Evolutionary conservation across 1,140 invertebrate genomes (phyloP).

Genomic region (Ylistrum balloti): DNA sequence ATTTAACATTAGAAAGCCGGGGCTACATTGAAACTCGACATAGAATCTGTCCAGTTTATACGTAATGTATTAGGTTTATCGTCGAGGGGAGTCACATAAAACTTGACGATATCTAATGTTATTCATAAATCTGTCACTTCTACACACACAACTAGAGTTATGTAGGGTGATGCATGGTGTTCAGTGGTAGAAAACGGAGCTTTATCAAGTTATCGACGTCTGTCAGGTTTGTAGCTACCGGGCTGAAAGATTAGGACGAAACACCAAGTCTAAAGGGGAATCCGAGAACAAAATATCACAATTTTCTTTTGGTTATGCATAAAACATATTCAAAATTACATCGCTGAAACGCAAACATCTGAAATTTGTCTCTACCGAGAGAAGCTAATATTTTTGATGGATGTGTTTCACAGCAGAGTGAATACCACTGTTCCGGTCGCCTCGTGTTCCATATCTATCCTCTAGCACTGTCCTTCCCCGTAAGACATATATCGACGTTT

Average conservation of each 20-base stretch:
- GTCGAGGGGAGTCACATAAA: conserved; percentile 14
- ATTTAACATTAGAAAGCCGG: not conserved
- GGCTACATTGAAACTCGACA: not conserved
- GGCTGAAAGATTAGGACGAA: not conserved
- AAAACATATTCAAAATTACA: not conserved
- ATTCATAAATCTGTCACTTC: conserved; percentile 2
- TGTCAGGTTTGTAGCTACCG: not conserved
- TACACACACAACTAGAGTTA: not conserved
- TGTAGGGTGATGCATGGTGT: not conserved
- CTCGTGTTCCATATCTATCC: not conserved
- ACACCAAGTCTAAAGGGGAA: too few relatives aligned
- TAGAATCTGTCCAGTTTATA: not conserved
- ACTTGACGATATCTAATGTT: not conserved
- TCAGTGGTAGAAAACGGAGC: not conserved
- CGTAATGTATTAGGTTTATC: conserved; percentile 1
- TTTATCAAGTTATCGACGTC: conserved; percentile 23
- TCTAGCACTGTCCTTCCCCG: not conserved
- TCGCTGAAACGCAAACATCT: not conserved
- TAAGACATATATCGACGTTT: not conserved
- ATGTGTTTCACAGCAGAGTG: not conserved
- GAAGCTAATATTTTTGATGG: not conserved
- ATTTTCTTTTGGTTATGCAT: not conserved
- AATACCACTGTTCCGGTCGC: not conserved
- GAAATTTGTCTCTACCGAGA: not conserved
- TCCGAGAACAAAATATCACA: too few relatives aligned